Conservation (phyloP, 2,113 vertebrate species). For the Callaeas wilsoni region DNA sequence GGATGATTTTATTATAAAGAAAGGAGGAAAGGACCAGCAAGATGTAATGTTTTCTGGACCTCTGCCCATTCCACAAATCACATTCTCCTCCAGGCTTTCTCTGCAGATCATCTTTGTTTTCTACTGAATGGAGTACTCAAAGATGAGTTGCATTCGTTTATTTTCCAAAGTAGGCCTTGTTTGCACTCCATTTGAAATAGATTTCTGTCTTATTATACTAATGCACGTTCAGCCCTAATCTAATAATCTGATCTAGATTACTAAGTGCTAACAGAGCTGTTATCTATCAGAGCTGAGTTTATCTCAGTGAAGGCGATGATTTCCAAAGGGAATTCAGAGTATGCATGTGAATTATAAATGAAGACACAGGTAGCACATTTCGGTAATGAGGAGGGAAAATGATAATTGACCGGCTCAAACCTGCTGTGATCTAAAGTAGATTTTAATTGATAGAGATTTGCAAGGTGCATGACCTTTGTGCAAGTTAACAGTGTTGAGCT, state of each 20-base stretch:
- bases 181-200: slow-evolving; percentile 22
- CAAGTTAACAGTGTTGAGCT: background rate
- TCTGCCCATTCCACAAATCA: slow-evolving; percentile 14
- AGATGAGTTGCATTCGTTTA: slow-evolving; percentile 7
- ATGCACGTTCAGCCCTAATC: slow-evolving; percentile 9
- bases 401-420: background rate
- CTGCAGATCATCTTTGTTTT: slow-evolving; percentile 1
- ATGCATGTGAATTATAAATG: slow-evolving; percentile 6
- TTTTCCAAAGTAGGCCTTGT: slow-evolving; percentile 27
- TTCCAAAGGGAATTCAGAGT: background rate
- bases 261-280: background rate
- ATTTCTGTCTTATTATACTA: slow-evolving; percentile 36
- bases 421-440: background rate
- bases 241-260: slow-evolving; percentile 53
- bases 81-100: slow-evolving; percentile 15
- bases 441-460: slow-evolving; percentile 39
- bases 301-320: background rate
- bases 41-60: slow-evolving; percentile 22
- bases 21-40: background rate
- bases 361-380: background rate
- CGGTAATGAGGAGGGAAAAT: slow-evolving; percentile 17
- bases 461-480: background rate
- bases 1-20: background rate
- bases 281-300: background rate
- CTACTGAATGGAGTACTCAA: background rate